Percentiles rank a stretch among this genome's conserved stretches.
Evolutionary conservation across 2,888 invertebrate genomes (phyloP).

Genomic region (Polydrusus tereticollis): DNA sequence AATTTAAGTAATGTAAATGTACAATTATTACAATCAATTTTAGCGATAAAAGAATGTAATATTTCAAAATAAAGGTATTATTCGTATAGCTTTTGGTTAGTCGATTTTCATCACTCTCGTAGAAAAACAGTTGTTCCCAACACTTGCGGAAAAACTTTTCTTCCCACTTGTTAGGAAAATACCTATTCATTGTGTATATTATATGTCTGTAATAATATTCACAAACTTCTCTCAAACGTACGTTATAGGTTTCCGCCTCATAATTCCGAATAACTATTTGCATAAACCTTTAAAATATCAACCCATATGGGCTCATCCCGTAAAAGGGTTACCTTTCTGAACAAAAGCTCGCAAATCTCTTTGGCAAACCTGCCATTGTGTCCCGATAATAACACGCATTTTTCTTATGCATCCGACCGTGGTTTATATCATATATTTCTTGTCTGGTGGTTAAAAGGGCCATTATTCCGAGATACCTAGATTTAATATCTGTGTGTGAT

Average conservation of each 20-base stretch:
- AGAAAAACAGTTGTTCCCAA: no score
- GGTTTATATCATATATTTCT: slow-evolving; percentile 67
- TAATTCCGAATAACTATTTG: slow-evolving; percentile 50
- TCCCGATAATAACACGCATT: slow-evolving; percentile 67
- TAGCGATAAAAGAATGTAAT: no score
- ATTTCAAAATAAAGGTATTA: no score
- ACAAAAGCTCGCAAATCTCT: slow-evolving; percentile 59
- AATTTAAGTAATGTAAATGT: no score
- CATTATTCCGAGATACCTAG: slow-evolving; percentile 36
- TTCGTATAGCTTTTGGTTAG: no score
- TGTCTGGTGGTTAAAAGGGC: slow-evolving; percentile 46
- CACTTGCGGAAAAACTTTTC: no score
- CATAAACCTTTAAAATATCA: slow-evolving; percentile 47
- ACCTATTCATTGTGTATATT: no score
- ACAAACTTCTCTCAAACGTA: background rate
- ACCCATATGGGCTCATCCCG: slow-evolving; percentile 39
- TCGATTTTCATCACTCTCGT: no score
- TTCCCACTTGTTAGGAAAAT: no score
- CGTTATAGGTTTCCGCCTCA: slow-evolving; percentile 43
- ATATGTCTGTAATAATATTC: background rate
- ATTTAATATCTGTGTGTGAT: slow-evolving; percentile 40
- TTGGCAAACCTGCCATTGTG: slow-evolving; percentile 65
- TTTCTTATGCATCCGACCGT: slow-evolving; percentile 69
- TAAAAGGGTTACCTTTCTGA: slow-evolving; percentile 24
- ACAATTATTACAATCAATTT: no score